These are phyloP conservation scores for Hypocryptadius cinnamomeus DNA, from an alignment of 2,113 vertebrate genomes.

Conservation along the genomic window DNA sequence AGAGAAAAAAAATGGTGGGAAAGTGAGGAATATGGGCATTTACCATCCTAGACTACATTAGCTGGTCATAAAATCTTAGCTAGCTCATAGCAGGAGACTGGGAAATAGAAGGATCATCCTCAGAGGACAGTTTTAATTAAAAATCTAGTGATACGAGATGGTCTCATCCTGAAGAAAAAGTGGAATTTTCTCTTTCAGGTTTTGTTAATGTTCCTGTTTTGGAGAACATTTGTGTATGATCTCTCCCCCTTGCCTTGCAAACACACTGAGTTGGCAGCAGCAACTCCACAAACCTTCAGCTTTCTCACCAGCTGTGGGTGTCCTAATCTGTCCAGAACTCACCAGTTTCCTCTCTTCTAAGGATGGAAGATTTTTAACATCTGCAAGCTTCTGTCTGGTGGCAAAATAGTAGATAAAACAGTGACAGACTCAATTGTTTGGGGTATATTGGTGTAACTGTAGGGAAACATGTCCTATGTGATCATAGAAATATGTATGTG, in stretches of 20 bases:
- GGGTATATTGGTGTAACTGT: neutral
- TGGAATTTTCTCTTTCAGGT: neutral
- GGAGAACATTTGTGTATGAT: neutral
- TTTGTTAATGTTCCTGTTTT: neutral
- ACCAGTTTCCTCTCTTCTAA: neutral
- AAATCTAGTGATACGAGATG: neutral
- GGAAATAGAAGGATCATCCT: neutral
- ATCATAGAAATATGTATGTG: neutral
- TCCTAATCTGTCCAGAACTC: neutral
- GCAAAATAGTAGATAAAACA: neutral
- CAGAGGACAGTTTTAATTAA: neutral
- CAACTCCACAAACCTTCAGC: neutral
- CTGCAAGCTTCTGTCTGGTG: neutral
- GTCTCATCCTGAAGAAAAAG: neutral
- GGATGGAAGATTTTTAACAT: neutral
- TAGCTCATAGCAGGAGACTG: neutral
- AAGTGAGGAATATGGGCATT: neutral
- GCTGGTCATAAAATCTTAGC: neutral
- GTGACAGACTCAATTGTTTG: neutral
- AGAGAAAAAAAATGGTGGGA: slow-evolving; percentile 2
- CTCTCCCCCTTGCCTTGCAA: neutral
- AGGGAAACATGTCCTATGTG: neutral
- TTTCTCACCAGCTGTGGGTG: neutral
- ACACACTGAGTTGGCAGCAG: neutral
- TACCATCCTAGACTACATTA: neutral